Conservation (phyloP, 2,113 vertebrate genomes). For the Ascaphus truei region DNA sequence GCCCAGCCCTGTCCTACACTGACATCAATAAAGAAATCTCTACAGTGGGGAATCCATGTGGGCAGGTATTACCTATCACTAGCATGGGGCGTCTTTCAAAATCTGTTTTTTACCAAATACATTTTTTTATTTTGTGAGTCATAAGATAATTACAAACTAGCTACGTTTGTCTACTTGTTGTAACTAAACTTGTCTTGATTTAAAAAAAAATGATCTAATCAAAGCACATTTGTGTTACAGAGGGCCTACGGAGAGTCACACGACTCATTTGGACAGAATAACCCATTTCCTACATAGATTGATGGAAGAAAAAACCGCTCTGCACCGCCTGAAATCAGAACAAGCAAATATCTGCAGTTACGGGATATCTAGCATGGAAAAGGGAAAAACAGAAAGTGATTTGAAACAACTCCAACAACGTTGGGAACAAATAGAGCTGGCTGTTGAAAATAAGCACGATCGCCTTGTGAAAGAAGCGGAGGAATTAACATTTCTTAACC, state of each 20-base stretch:
- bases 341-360: slow-evolving; percentile 53
- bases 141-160: too few relatives aligned
- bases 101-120: too few relatives aligned
- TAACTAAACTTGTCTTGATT: slow-evolving; percentile 6
- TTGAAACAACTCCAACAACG: slow-evolving; percentile 60
- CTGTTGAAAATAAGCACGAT: slow-evolving; percentile 59
- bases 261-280: slow-evolving; percentile 64
- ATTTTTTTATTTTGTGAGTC: too few relatives aligned
- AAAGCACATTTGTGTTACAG: slow-evolving; percentile 46
- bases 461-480: slow-evolving; percentile 48
- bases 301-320: slow-evolving; percentile 57
- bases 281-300: slow-evolving; percentile 58
- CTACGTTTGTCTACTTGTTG: too few relatives aligned
- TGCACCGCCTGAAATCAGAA: slow-evolving; percentile 61
- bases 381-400: slow-evolving; percentile 55
- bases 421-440: slow-evolving; percentile 67
- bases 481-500: slow-evolving; percentile 56
- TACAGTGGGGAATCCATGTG: too few relatives aligned
- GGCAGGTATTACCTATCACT: too few relatives aligned
- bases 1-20: too few relatives aligned
- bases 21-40: too few relatives aligned
- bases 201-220: not conserved
- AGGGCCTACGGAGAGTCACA: slow-evolving; percentile 60
- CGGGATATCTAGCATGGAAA: slow-evolving; percentile 61
- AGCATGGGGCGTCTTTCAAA: too few relatives aligned